These are phyloP conservation scores for Crotalus tigris DNA, from an alignment of 2,113 vertebrate genomes.

Conservation along the genomic window DNA sequence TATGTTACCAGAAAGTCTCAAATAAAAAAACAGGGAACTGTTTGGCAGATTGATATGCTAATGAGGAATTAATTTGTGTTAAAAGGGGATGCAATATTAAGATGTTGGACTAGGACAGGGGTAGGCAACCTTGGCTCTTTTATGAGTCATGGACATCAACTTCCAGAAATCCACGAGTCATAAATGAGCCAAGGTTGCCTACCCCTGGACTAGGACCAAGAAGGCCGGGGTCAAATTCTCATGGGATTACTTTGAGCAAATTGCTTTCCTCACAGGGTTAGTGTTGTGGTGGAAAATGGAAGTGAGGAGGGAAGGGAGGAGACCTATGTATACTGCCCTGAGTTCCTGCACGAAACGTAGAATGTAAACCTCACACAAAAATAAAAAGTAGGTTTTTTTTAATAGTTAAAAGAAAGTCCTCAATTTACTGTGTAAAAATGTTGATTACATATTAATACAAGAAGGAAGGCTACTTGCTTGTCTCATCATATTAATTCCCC, in stretches of 20 bases:
- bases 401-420: not conserved
- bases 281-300: not conserved
- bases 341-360: not conserved
- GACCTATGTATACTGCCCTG: not conserved
- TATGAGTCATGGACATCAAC: too few species aligned
- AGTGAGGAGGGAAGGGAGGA: not conserved
- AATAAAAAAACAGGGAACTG: not conserved
- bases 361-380: not conserved
- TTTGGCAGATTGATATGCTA: not conserved
- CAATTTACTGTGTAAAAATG: not conserved
- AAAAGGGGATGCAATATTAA: not conserved
- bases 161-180: too few species aligned
- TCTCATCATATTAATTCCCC: not conserved
- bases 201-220: not conserved
- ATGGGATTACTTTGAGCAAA: not conserved
- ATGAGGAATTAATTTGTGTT: slow-evolving; percentile 1
- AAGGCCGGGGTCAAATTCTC: not conserved
- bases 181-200: too few species aligned
- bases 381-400: not conserved
- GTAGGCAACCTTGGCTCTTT: too few species aligned
- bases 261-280: not conserved
- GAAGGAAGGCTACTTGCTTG: not conserved
- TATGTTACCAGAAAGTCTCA: not conserved
- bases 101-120: not conserved
- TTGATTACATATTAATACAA: not conserved